These are phyloP conservation scores for Phoxinus dragarum DNA, from an alignment of 2,797 vertebrate species.

Conservation along the genomic window DNA sequence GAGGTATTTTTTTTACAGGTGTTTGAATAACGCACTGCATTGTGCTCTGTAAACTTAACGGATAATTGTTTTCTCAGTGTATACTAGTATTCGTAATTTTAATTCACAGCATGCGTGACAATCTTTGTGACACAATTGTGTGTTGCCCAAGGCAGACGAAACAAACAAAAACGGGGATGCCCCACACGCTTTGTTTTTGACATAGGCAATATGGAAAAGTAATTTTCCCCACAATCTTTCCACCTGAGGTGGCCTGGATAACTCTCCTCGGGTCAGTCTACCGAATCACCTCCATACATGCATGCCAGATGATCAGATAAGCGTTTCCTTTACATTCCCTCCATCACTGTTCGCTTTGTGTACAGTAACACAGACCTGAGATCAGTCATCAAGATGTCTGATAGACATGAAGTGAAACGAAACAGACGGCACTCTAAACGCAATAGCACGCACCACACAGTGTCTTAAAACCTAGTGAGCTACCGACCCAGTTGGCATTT, in stretches of 20 bases:
- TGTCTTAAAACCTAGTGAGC: not conserved
- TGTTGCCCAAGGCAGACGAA: not conserved
- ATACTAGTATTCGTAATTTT: not conserved
- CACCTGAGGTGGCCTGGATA: not conserved
- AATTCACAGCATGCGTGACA: not conserved
- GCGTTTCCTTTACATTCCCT: slow-evolving; percentile 30
- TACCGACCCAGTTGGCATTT: not conserved
- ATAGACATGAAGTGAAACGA: slow-evolving; percentile 28
- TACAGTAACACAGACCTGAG: slow-evolving; percentile 41
- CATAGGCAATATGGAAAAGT: not conserved
- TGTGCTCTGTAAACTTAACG: not conserved
- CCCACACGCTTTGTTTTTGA: not conserved
- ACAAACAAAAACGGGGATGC: not conserved
- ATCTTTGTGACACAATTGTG: not conserved
- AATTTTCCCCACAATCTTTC: not conserved
- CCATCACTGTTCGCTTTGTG: slow-evolving; percentile 14
- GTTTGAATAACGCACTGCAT: not conserved
- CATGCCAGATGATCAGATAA: slow-evolving; percentile 55
- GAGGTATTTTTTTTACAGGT: not conserved
- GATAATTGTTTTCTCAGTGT: not conserved
- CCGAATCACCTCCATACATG: slow-evolving; percentile 18
- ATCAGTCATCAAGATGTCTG: slow-evolving; percentile 51
- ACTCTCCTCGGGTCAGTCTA: slow-evolving; percentile 12
- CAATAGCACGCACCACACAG: not conserved
- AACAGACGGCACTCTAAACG: not conserved